Evolutionary conservation across 2,888 invertebrate species (phyloP), one percentile per base, ranked within the genome.

Genomic region (Aspidiotus destructor): DNA sequence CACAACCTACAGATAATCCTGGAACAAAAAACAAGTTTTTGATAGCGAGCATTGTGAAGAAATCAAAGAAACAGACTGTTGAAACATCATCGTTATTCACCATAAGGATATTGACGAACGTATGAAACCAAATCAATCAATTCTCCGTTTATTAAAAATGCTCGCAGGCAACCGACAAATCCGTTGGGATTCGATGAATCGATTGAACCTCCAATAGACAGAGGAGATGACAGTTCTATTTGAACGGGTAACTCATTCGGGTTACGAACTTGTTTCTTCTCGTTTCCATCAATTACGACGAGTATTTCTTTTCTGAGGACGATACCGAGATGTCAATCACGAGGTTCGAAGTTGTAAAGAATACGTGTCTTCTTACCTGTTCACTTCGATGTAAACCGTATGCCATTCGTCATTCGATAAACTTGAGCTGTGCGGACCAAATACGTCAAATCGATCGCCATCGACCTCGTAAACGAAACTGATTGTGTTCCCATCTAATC

Each of bases 401-500:
- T 98, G 97, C 97, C 97, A 98, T 61, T 84, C 80, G 77, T 97
- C 84, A 76, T 98, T 92, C 16, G 92, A 89, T 58, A 98, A 81
- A 65, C 85, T 85, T 75, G 86, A 88, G 64, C 92, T 88, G 1
- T 92, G 90, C 77, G 89, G 90, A 41, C 92, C 88, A 71, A 88
- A 88, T 0, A 95, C 88, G 0, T 91, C 88, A 55, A 93, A 82
- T 0, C 92, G 90, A 0, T 94, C 93, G 74, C 90, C 88, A 3
- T 95, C 97, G 16, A 92, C 92, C 76, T 92, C 89, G 78, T 95
- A 95, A 76, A 90, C 87, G 80, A 97, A 95, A 78, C 94, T 92
- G 57, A 97, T 81, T 76, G 91, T 89, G 76, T 92, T 87, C 7
- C 94, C 93, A 71, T 89, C 89, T 28, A 28, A 28, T 28, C 28